These are phyloP conservation scores for Tokudaia muenninki DNA, from an alignment of 2,797 vertebrate species.

Conservation along the genomic window DNA sequence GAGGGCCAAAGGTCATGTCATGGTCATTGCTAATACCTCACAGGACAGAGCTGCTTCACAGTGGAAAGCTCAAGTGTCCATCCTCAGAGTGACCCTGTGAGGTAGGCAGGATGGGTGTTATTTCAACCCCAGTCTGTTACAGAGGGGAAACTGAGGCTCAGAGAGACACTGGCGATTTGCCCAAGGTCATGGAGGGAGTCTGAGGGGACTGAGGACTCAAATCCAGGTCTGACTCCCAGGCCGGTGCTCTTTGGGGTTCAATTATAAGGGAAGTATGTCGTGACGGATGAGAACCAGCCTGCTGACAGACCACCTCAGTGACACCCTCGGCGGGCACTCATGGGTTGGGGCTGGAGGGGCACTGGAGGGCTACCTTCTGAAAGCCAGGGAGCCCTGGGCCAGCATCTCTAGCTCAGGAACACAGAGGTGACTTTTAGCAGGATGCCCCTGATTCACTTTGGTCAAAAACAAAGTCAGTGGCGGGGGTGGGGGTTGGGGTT, in stretches of 20 bases:
- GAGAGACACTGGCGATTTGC: conserved; percentile 69
- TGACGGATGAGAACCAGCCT: conserved; percentile 32
- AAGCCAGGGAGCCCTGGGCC: conserved; percentile 62
- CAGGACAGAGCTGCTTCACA: conserved; percentile 62
- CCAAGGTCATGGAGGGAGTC: conserved; percentile 59
- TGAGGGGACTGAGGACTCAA: conserved; percentile 52
- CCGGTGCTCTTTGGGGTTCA: conserved; percentile 34
- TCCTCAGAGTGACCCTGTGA: conserved; percentile 78
- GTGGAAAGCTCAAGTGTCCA: conserved; percentile 61
- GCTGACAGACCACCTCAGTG: background rate
- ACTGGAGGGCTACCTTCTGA: conserved; percentile 54
- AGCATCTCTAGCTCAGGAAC: conserved; percentile 2
- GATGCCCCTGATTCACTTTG: conserved; percentile 80
- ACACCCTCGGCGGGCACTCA: background rate
- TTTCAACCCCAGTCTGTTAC: conserved; percentile 70
- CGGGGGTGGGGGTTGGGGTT: no score
- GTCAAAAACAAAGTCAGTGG: conserved; percentile 80
- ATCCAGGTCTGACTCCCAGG: conserved; percentile 53
- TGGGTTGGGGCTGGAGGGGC: background rate
- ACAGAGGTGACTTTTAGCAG: conserved; percentile 66
- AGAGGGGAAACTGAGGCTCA: conserved; percentile 76
- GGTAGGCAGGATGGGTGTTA: conserved; percentile 79
- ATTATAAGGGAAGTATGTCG: conserved; percentile 38
- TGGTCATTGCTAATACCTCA: conserved; percentile 71
- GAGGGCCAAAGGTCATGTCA: conserved; percentile 51